These are phyloP conservation scores for Sialis lutaria DNA, from an alignment of 2,888 invertebrate genomes.

Conservation along the genomic window DNA sequence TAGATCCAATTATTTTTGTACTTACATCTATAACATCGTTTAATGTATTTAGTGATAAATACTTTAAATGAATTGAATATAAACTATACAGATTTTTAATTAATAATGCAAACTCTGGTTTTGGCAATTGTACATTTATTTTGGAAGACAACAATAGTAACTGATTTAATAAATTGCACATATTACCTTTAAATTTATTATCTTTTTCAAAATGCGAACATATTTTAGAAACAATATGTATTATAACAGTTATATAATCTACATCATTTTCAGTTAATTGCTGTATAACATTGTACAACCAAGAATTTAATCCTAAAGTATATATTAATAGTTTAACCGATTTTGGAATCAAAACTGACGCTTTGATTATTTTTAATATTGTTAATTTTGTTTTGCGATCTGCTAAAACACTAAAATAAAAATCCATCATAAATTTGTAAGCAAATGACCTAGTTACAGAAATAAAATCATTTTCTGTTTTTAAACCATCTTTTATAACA, in stretches of 20 bases:
- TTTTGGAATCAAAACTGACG: constrained; percentile 42
- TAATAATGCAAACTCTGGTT: no score
- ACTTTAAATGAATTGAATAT: neutral
- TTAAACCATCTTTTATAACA: constrained; percentile 57
- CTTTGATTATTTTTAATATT: constrained; percentile 45
- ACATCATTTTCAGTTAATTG: constrained; percentile 12
- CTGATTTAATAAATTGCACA: no score
- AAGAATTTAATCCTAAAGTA: constrained; percentile 51
- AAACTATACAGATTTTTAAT: neutral
- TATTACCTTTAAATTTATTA: no score
- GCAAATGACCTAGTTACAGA: constrained; percentile 55
- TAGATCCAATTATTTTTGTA: constrained; percentile 13
- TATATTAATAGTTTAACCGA: constrained; percentile 46
- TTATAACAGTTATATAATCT: constrained; percentile 12
- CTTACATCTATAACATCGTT: constrained; percentile 14
- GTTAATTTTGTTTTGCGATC: constrained; percentile 41
- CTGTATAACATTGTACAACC: constrained; percentile 33
- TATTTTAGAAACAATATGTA: constrained; percentile 15
- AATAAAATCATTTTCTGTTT: constrained; percentile 54
- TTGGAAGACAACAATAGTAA: no score
- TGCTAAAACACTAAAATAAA: constrained; percentile 43
- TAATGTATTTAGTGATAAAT: constrained; percentile 5
- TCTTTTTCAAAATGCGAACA: no score
- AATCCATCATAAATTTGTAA: constrained; percentile 60
- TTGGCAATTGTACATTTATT: no score